Evolutionary conservation across 2,113 vertebrate species (phyloP).

Genomic region (Prionailurus viverrinus): DNA sequence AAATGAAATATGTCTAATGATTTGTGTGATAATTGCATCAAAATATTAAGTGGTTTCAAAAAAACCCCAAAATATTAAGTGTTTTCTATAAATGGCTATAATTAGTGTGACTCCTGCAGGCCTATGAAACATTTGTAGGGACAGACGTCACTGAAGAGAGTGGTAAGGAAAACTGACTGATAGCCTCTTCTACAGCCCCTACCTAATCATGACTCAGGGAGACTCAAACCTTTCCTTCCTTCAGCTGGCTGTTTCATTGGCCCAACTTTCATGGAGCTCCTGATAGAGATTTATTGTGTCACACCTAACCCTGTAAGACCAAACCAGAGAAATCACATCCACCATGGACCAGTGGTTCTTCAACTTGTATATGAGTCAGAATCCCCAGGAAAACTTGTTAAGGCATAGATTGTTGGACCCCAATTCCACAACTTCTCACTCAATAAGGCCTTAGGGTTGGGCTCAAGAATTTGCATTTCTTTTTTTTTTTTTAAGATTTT

Average conservation of each 20-base stretch:
- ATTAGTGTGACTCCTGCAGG: background rate
- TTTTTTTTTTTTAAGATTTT: background rate
- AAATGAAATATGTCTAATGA: constrained; percentile 37
- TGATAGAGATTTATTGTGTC: background rate
- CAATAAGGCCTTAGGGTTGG: background rate
- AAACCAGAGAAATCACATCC: background rate
- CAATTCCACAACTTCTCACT: background rate
- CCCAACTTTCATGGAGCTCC: background rate
- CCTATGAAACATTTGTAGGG: background rate
- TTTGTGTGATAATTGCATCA: background rate
- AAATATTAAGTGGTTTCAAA: constrained; percentile 36
- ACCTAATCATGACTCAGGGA: background rate
- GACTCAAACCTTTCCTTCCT: background rate
- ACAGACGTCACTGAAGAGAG: background rate
- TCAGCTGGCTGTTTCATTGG: background rate
- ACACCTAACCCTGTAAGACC: background rate
- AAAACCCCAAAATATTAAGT: background rate
- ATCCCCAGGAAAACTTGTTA: background rate
- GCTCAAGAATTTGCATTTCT: background rate
- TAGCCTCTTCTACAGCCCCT: background rate
- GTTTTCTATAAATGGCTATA: background rate
- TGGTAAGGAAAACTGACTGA: background rate
- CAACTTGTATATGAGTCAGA: background rate
- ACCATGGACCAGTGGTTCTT: background rate
- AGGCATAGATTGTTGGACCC: background rate